Percentiles rank a stretch among this genome's conserved stretches.
Conservation (phyloP, 2,797 vertebrate species). For the Schizopygopsis pylzovi region DNA sequence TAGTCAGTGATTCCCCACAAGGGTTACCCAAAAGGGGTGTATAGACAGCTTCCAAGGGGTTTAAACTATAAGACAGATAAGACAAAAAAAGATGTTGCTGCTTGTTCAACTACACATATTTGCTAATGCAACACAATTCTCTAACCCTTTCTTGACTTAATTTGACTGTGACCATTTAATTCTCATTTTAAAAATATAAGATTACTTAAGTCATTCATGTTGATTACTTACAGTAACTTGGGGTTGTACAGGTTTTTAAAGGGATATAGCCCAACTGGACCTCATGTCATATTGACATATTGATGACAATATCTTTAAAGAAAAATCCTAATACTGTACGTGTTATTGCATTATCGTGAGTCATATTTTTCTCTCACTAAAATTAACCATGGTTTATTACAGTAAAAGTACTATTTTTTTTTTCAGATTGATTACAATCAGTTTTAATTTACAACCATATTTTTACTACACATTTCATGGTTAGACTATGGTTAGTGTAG, state of each 20-base stretch:
- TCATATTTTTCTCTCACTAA: no score
- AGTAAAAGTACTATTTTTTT: no score
- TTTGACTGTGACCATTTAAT: not conserved
- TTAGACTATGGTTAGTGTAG: no score
- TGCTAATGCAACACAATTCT: not conserved
- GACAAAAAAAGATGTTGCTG: not conserved
- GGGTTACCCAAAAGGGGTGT: not conserved
- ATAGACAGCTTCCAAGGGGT: not conserved
- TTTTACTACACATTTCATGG: no score
- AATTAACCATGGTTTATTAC: no score
- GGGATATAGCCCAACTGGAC: not conserved
- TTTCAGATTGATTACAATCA: no score
- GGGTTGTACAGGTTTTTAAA: not conserved
- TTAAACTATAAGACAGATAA: not conserved
- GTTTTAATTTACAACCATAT: no score
- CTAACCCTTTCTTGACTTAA: not conserved
- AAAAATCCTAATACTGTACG: no score
- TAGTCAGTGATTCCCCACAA: not conserved
- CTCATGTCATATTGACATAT: no score
- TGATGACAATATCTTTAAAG: no score
- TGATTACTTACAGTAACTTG: not conserved
- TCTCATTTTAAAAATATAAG: not conserved
- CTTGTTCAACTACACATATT: not conserved
- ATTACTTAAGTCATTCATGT: not conserved
- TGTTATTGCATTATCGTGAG: no score